These are phyloP conservation scores for Pachycephus smyrnensis DNA, from an alignment of 2,888 invertebrate genomes.

Conservation along the genomic window DNA sequence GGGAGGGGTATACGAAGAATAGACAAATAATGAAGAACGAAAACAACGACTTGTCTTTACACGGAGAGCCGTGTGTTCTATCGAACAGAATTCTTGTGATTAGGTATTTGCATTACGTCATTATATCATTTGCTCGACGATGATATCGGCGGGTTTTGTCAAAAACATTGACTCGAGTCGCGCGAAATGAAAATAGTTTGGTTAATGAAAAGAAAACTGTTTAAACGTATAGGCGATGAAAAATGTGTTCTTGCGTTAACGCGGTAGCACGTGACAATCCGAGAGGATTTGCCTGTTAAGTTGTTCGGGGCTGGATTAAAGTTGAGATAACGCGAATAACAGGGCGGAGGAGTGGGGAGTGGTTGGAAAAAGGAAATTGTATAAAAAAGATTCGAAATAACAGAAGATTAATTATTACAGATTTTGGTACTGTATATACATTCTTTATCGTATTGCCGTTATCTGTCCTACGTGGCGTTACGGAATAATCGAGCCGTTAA, in stretches of 20 bases:
- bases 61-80: constrained; percentile 11
- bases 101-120: constrained; percentile 53
- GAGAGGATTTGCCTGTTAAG: neutral
- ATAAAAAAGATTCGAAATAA: neutral
- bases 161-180: neutral
- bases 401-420: neutral
- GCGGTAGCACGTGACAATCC: neutral
- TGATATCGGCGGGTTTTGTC: neutral
- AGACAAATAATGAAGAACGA: too few species aligned
- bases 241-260: neutral
- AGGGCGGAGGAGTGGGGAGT: too few species aligned
- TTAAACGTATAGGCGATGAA: neutral
- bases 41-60: neutral
- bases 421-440: too few species aligned
- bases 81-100: constrained; percentile 42
- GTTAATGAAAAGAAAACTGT: neutral
- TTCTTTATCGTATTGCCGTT: too few species aligned
- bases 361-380: neutral
- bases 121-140: neutral
- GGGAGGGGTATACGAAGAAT: too few species aligned
- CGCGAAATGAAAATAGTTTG: too few species aligned
- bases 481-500: neutral
- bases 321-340: neutral
- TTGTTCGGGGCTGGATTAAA: neutral
- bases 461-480: too few species aligned